Base-by-base conservation (phyloP, 2,888 invertebrate genomes). In the Lingula anatina region DNA sequence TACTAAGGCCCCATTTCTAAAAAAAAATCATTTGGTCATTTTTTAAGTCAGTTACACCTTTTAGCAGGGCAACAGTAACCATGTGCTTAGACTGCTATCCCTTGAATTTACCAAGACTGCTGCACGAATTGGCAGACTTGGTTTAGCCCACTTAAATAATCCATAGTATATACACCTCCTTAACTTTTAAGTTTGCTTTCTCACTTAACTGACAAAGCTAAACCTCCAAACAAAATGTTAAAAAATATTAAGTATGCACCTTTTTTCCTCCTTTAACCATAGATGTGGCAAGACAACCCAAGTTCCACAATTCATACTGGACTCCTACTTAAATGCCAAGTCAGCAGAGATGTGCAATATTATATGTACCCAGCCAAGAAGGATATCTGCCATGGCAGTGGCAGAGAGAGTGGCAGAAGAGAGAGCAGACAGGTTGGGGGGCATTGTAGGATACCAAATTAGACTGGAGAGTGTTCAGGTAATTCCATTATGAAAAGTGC, bases 261-360 rank as follows among this genome's bases (percentile, higher is more conserved):
- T n/a, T n/a, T n/a, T n/a, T n/a, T n/a, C n/a, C n/a, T n/a, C n/a
- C n/a, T n/a, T n/a, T n/a, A n/a, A n/a, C n/a, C 43, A 18, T 46
- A 73, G 73, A 9, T 75, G 73, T 59, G 76, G 76, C 26, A 76
- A 76, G 51, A 74, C 75, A 5, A 76, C 76, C 5, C 76, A 76
- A 50, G 90, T 97, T 40, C 87, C 90, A 1, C 95, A 95, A 77
- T 86, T 90, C 64, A 85, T 95, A 64, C 79, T 95, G 59, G 94
- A 95, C 71, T 80, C 86, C 57, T 86, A 84, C 58, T 83, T 93
- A 31, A 65, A 77, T 50, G 78, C 79, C 27, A 53, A 52, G 27
- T 56, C 60, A 43, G 49, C 57, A 37, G 53, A 62, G 31, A 46
- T 65, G 23, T 65, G 65, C 49, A 70, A 71, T 57, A 69, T 73